Evolutionary conservation across 2,797 vertebrate genomes (phyloP).

Genomic region (Corythornis leucogaster): DNA sequence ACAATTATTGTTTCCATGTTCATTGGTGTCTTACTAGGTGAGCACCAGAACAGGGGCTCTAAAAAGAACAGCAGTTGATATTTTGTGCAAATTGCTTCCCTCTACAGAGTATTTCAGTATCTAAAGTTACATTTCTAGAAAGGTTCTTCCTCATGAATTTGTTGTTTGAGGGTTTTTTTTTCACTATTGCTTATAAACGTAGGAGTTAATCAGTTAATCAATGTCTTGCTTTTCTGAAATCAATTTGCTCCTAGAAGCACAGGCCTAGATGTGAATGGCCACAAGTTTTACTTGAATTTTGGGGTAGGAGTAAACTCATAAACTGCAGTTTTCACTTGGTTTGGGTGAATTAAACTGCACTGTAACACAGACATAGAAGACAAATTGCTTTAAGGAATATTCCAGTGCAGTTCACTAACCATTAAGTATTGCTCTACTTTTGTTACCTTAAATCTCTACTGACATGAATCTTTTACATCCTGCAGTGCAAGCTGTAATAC

Average conservation of each 20-base stretch:
- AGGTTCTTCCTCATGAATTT: not conserved
- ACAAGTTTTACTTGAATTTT: not conserved
- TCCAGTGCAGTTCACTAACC: slow-evolving; percentile 37
- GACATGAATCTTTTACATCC: slow-evolving; percentile 56
- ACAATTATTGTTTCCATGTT: not conserved
- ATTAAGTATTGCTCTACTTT: slow-evolving; percentile 51
- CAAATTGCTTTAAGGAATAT: slow-evolving; percentile 47
- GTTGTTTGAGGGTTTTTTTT: not conserved
- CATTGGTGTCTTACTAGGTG: not conserved
- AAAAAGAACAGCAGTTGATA: not conserved
- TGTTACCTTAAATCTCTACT: slow-evolving; percentile 48
- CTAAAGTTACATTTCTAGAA: not conserved
- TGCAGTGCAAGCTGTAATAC: slow-evolving; percentile 46
- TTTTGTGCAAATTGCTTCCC: not conserved
- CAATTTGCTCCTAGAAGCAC: not conserved
- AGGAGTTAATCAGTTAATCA: not conserved
- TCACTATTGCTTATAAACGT: not conserved
- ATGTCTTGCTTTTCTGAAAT: not conserved
- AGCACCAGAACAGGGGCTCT: not conserved
- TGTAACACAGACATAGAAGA: not conserved
- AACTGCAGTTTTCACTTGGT: not conserved
- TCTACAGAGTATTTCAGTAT: not conserved
- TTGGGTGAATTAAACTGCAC: slow-evolving; percentile 1
- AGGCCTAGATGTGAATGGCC: not conserved
- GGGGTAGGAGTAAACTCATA: not conserved